phyloP scores from a whole-genome alignment of 2,888 invertebrate species.

The Hirtodrosophila cameraria region DNA sequence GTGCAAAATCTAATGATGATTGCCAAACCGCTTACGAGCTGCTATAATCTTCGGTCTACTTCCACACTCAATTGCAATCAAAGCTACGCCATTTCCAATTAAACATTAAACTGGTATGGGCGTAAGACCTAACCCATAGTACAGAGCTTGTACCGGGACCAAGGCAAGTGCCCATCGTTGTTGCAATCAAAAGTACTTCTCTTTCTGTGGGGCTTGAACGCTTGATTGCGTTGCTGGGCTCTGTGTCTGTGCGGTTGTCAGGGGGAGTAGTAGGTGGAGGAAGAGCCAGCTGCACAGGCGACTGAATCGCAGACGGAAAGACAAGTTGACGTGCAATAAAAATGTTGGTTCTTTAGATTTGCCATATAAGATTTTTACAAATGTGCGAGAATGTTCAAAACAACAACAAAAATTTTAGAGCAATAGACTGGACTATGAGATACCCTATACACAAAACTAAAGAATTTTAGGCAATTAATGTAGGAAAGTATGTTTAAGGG shows the following conservation, averaged over 20 bases:
- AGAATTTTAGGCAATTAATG: too few relatives aligned
- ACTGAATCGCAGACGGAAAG: slow-evolving; percentile 48
- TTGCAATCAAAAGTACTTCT: slow-evolving; percentile 49
- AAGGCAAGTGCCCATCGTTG: slow-evolving; percentile 17
- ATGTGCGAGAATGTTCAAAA: slow-evolving; percentile 7
- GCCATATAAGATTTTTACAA: slow-evolving; percentile 42
- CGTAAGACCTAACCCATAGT: background rate
- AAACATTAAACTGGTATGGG: slow-evolving; percentile 12
- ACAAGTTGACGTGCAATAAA: slow-evolving; percentile 72
- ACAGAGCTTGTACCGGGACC: background rate
- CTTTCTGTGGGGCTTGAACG: slow-evolving; percentile 4
- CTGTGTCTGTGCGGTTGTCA: background rate
- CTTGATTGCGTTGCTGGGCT: slow-evolving; percentile 33
- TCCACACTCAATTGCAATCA: slow-evolving; percentile 40
- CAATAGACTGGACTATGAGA: background rate
- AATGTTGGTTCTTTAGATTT: slow-evolving; percentile 56
- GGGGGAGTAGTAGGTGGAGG: background rate
- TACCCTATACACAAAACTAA: slow-evolving; percentile 25
- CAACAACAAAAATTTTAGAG: background rate
- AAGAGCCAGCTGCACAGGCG: slow-evolving; percentile 23
- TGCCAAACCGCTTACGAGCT: slow-evolving; percentile 74
- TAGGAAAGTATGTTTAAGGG: too few relatives aligned
- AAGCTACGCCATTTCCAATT: slow-evolving; percentile 50
- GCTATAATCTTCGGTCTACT: slow-evolving; percentile 32
- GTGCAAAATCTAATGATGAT: slow-evolving; percentile 63